phyloP scores from a whole-genome alignment of 2,113 vertebrate species.

The Nansenia antarctica region DNA sequence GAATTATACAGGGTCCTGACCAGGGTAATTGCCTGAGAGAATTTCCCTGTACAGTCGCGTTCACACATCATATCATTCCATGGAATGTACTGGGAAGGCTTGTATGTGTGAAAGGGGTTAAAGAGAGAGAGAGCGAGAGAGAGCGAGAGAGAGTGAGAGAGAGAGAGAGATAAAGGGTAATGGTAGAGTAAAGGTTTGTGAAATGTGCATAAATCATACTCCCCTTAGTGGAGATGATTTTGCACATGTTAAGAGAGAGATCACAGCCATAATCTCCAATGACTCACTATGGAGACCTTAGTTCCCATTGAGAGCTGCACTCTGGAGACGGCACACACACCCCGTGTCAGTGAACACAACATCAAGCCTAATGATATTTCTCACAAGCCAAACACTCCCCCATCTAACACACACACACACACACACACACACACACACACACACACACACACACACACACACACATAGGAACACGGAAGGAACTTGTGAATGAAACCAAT shows the following conservation, averaged over 20 bases:
- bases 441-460: not conserved
- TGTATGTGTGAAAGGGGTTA: too few species aligned
- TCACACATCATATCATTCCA: too few species aligned
- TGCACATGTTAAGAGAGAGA: constrained; percentile 55
- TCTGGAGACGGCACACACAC: constrained; percentile 22
- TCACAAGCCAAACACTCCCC: constrained; percentile 7
- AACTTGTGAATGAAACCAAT: not conserved
- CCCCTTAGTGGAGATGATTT: constrained; percentile 49
- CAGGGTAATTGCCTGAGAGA: too few species aligned
- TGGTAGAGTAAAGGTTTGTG: constrained; percentile 37
- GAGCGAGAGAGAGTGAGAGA: constrained; percentile 8
- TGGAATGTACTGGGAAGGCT: too few species aligned
- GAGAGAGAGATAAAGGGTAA: not conserved
- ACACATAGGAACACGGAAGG: constrained; percentile 3
- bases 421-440: not conserved
- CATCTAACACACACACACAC: not conserved
- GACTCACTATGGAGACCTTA: constrained; percentile 44
- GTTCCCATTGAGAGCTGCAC: constrained; percentile 27
- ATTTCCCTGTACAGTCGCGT: too few species aligned
- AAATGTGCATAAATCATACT: constrained; percentile 55
- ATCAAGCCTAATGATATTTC: constrained; percentile 31
- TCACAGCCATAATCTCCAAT: constrained; percentile 54
- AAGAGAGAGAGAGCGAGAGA: constrained; percentile 6
- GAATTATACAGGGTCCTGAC: too few species aligned
- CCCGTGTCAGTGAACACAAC: constrained; percentile 9